Percentiles rank a stretch among this genome's conserved stretches.
phyloP scores from a whole-genome alignment of 2,888 invertebrate species.

The Phaonia tiefii region DNA sequence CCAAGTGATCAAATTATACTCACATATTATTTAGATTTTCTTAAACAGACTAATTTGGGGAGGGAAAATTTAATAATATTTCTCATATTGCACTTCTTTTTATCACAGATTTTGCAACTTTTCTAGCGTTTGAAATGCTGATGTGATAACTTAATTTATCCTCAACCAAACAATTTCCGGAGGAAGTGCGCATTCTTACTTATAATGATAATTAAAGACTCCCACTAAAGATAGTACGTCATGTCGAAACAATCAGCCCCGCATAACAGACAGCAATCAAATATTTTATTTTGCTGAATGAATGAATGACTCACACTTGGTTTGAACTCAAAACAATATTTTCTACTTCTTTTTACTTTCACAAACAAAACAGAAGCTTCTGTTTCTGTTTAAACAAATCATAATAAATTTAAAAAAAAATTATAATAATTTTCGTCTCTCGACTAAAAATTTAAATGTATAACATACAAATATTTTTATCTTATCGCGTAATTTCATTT shows the following conservation, averaged over 20 bases:
- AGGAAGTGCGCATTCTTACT: constrained; percentile 57
- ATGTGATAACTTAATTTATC: neutral
- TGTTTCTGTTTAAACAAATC: constrained; percentile 15
- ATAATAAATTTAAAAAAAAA: no score
- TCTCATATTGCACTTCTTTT: no score
- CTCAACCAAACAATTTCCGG: constrained; percentile 37
- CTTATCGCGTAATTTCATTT: constrained; percentile 26
- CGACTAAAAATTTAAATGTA: neutral
- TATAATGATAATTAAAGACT: neutral
- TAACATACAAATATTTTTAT: constrained; percentile 16
- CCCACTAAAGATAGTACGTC: no score
- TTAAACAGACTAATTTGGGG: no score
- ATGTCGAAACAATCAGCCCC: neutral
- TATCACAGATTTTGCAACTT: no score
- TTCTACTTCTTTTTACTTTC: neutral
- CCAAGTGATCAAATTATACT: no score
- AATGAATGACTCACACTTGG: constrained; percentile 39
- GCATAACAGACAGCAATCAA: neutral
- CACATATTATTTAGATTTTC: no score
- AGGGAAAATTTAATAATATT: no score
- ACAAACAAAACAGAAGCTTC: neutral
- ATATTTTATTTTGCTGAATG: neutral
- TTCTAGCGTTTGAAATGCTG: neutral
- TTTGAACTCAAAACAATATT: neutral
- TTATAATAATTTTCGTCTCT: neutral